Percentiles rank a stretch among this genome's conserved stretches.
These are phyloP conservation scores for Alethe castanea DNA, from an alignment of 2,113 vertebrate species.

Conservation along the genomic window DNA sequence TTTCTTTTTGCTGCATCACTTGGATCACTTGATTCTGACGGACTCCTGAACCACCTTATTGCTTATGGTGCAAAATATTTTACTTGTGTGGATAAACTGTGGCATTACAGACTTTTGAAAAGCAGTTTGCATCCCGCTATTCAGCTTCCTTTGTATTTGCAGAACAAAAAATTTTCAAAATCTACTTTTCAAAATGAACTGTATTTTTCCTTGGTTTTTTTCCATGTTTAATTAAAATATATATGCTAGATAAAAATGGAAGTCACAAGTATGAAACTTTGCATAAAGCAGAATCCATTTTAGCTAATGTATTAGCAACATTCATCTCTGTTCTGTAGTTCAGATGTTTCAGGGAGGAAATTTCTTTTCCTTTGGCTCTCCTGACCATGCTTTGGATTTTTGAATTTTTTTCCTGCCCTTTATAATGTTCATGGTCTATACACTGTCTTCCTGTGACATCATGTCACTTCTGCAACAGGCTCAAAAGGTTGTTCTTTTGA, in stretches of 20 bases:
- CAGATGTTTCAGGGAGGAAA: background rate
- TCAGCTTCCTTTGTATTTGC: background rate
- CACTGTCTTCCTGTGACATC: background rate
- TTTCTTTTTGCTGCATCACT: background rate
- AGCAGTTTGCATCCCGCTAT: background rate
- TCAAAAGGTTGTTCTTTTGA: background rate
- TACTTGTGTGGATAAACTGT: background rate
- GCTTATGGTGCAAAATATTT: background rate
- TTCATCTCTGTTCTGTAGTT: background rate
- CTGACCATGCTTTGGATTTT: background rate
- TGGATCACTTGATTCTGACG: background rate
- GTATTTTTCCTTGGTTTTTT: background rate
- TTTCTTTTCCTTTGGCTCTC: background rate
- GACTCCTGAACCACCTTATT: background rate
- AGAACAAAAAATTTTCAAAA: background rate
- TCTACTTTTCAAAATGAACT: background rate
- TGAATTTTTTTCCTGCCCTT: background rate
- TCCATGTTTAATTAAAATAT: background rate
- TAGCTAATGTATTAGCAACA: background rate
- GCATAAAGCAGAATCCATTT: background rate
- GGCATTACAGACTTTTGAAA: background rate
- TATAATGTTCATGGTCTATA: background rate
- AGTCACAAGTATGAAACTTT: background rate
- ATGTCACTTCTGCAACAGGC: background rate
- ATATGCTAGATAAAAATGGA: background rate